phyloP scores from a whole-genome alignment of 1,140 invertebrate genomes.

The Sminthurides bifidus region DNA sequence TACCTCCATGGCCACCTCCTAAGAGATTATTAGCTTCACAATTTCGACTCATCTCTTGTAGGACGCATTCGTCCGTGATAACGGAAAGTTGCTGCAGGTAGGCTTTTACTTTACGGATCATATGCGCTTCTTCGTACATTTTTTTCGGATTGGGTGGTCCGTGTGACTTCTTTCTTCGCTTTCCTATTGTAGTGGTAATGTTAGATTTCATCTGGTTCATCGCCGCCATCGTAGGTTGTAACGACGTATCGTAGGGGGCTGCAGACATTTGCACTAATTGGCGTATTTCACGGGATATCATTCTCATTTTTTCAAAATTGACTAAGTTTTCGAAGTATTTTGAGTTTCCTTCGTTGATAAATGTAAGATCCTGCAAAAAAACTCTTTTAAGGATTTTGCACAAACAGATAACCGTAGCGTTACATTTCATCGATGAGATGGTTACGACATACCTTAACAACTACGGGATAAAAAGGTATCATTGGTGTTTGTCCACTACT shows the following conservation, averaged over 20 bases:
- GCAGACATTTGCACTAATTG: constrained; percentile 91
- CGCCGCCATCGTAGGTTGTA: constrained; percentile 73
- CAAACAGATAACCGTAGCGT: not conserved
- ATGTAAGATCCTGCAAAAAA: constrained; percentile 66
- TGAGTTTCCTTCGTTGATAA: constrained; percentile 95
- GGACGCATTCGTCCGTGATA: constrained; percentile 75
- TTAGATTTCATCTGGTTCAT: constrained; percentile 58
- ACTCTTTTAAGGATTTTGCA: not conserved
- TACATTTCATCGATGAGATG: not conserved
- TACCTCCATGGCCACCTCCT: constrained; percentile 43
- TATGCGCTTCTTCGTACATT: constrained; percentile 82
- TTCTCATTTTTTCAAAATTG: constrained; percentile 97
- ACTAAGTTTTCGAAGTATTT: constrained; percentile 81
- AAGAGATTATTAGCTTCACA: constrained; percentile 56
- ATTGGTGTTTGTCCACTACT: constrained; percentile 79
- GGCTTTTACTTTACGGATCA: constrained; percentile 40
- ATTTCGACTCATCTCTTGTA: constrained; percentile 76
- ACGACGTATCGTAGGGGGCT: constrained; percentile 75
- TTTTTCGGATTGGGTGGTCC: constrained; percentile 89
- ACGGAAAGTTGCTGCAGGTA: constrained; percentile 88
- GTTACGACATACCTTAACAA: constrained; percentile 58
- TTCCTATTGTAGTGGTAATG: constrained; percentile 20
- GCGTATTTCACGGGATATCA: constrained; percentile 96
- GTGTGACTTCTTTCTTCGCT: constrained; percentile 17
- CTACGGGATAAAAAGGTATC: constrained; percentile 93